Evolutionary conservation across 1,140 invertebrate species (phyloP).

Genomic region (Drosophila nikananu): DNA sequence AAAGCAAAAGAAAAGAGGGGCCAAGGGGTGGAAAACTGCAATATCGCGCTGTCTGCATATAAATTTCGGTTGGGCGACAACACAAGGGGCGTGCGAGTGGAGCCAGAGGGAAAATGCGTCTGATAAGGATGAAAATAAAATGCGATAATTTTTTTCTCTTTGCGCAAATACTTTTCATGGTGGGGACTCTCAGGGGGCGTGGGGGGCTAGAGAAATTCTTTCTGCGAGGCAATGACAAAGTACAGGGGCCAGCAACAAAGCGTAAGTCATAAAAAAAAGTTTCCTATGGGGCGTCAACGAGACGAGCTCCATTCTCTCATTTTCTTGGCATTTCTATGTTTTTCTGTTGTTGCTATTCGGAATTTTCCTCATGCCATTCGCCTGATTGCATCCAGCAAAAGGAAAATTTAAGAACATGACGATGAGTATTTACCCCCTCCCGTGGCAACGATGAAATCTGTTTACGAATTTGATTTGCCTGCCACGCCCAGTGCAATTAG

Average conservation of each 20-base stretch:
- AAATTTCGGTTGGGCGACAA: conserved; percentile 47
- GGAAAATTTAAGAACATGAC: conserved; percentile 31
- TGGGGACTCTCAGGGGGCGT: neutral
- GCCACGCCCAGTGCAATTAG: conserved; percentile 61
- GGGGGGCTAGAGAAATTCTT: conserved; percentile 15
- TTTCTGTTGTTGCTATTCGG: conserved; percentile 9
- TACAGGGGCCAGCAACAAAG: conserved; percentile 48
- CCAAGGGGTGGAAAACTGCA: conserved; percentile 39
- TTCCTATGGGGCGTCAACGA: conserved; percentile 53
- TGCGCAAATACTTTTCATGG: conserved; percentile 26
- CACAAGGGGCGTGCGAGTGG: conserved; percentile 25
- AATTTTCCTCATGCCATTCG: conserved; percentile 26
- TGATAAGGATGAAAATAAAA: conserved; percentile 66
- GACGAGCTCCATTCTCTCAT: conserved; percentile 33
- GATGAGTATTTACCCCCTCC: conserved; percentile 18
- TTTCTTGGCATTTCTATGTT: conserved; percentile 18
- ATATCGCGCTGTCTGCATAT: conserved; percentile 62
- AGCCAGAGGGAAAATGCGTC: conserved; percentile 47
- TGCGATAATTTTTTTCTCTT: conserved; percentile 60
- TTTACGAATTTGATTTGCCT: conserved; percentile 62
- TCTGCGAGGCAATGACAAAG: conserved; percentile 37
- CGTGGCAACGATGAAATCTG: conserved; percentile 54
- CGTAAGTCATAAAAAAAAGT: conserved; percentile 55
- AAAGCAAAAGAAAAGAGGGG: neutral
- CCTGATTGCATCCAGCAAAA: conserved; percentile 38